Percentiles rank a stretch among this genome's conserved stretches.
phyloP scores from a whole-genome alignment of 2,888 invertebrate species.

The Gryllus longicercus region DNA sequence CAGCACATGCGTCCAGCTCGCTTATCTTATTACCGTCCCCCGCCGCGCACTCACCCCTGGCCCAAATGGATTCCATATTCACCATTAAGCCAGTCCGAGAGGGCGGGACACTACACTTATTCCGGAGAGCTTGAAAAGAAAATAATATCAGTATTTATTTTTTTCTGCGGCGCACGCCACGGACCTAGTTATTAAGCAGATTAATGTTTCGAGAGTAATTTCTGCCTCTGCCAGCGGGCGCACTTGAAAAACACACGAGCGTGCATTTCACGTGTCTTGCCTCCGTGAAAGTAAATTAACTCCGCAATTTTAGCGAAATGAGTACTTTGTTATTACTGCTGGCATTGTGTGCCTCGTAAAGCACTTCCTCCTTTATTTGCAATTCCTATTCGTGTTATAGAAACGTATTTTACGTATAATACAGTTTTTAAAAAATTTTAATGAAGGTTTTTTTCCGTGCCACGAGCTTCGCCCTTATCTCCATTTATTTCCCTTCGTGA shows the following conservation, averaged over 20 bases:
- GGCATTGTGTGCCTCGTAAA: not conserved
- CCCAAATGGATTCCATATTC: not conserved
- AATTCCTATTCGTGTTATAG: conserved; percentile 9
- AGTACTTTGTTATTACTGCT: not conserved
- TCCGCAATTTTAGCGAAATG: conserved; percentile 9
- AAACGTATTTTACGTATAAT: conserved; percentile 17
- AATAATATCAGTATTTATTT: not conserved
- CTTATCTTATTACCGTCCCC: conserved; percentile 4
- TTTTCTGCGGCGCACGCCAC: not conserved
- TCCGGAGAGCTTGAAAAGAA: not conserved
- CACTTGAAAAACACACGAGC: not conserved
- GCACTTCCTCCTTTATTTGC: conserved; percentile 2
- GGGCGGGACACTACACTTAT: not conserved
- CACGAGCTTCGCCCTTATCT: too few relatives aligned
- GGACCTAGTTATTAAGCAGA: not conserved
- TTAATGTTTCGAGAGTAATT: conserved; percentile 2
- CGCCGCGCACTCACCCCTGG: not conserved
- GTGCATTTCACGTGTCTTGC: not conserved
- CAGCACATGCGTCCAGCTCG: not conserved
- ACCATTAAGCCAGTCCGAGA: not conserved
- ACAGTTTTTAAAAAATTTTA: not conserved
- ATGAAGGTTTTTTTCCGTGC: not conserved
- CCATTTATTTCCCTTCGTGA: too few relatives aligned
- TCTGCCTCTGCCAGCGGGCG: not conserved
- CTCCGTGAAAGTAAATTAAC: conserved; percentile 17